Percentiles rank a stretch among this genome's conserved stretches.
Evolutionary conservation across 2,888 invertebrate species (phyloP).

Genomic region (Hypomecis punctinalis): DNA sequence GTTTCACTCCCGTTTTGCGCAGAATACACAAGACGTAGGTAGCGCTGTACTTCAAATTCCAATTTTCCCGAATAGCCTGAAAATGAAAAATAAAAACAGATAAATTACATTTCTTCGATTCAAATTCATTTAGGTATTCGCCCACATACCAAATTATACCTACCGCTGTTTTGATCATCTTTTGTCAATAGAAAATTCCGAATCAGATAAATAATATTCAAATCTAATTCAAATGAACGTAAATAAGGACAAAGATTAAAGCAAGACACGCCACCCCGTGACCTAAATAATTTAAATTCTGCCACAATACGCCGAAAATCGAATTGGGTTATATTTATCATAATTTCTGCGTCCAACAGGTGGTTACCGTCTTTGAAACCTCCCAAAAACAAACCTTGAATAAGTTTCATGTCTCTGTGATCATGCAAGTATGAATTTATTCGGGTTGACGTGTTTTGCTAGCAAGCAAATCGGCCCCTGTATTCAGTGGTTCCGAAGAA

Average conservation of each 20-base stretch:
- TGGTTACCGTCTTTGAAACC: slow-evolving; percentile 27
- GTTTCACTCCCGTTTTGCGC: slow-evolving; percentile 86
- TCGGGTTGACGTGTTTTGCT: slow-evolving; percentile 18
- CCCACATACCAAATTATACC: neutral
- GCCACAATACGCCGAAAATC: slow-evolving; percentile 21
- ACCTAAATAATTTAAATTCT: slow-evolving; percentile 29
- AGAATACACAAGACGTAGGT: slow-evolving; percentile 94
- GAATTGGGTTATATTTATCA: slow-evolving; percentile 20
- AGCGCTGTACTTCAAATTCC: slow-evolving; percentile 97
- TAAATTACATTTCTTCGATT: slow-evolving; percentile 12
- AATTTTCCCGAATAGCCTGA: slow-evolving; percentile 94
- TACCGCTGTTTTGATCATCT: neutral
- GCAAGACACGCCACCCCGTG: slow-evolving; percentile 26
- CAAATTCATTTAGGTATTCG: no score
- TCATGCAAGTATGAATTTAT: slow-evolving; percentile 19
- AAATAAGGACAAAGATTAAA: slow-evolving; percentile 32
- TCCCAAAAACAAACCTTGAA: slow-evolving; percentile 26
- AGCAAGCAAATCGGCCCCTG: slow-evolving; percentile 8
- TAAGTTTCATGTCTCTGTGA: slow-evolving; percentile 27
- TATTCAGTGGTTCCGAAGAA: slow-evolving; percentile 32
- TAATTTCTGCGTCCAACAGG: slow-evolving; percentile 26
- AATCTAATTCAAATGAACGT: slow-evolving; percentile 28
- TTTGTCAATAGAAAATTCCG: slow-evolving; percentile 2
- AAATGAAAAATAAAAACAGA: slow-evolving; percentile 42
- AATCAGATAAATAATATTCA: slow-evolving; percentile 31